phyloP scores from a whole-genome alignment of 2,113 vertebrate species.

The Mandrillus leucophaeus region DNA sequence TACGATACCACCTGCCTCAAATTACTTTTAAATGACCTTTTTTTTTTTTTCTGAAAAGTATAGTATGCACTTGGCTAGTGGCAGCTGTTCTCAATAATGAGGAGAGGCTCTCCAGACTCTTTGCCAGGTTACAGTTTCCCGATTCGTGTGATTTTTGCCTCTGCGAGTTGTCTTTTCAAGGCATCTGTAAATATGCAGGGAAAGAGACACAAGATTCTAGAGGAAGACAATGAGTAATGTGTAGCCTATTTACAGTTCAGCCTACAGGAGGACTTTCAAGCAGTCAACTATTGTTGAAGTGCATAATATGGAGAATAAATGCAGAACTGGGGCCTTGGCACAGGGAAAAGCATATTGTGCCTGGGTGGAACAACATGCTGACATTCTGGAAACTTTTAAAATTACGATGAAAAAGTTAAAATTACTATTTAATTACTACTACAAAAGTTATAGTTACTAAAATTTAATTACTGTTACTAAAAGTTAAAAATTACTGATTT shows the following conservation, averaged over 20 bases:
- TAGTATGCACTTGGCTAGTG: neutral
- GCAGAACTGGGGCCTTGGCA: neutral
- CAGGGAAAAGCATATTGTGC: neutral
- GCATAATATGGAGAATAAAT: neutral
- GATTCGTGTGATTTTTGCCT: neutral
- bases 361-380: neutral
- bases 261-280: neutral
- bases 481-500: too few relatives aligned
- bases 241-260: neutral
- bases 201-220: neutral
- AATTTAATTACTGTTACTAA: too few relatives aligned
- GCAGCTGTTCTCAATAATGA: neutral
- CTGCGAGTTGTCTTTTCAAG: neutral
- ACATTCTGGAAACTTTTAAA: neutral
- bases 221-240: neutral
- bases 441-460: too few relatives aligned
- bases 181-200: neutral
- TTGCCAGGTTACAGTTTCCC: neutral
- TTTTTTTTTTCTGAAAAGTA: neutral
- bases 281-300: neutral
- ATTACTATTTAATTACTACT: too few relatives aligned
- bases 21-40: slow-evolving; percentile 26
- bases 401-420: too few relatives aligned
- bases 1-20: neutral
- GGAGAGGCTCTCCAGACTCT: neutral